Conservation (phyloP, 2,888 invertebrate genomes). For the Drosophila mayaguana region DNA sequence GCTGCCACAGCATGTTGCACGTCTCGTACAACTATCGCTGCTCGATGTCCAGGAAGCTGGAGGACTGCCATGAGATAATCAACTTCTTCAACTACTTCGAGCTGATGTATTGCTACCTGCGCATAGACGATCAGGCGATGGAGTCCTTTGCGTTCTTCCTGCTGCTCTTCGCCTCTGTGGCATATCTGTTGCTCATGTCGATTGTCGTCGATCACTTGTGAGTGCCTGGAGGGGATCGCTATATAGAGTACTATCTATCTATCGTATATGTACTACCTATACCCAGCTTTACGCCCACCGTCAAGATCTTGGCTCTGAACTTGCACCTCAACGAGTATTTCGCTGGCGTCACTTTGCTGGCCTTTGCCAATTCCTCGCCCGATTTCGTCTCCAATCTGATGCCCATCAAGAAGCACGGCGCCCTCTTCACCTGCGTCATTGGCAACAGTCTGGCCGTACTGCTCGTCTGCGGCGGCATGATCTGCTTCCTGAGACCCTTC, state of each 20-base stretch:
- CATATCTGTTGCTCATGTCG: conserved; percentile 44
- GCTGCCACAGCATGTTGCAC: conserved; percentile 49
- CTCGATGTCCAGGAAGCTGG: conserved; percentile 36
- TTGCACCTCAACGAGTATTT: conserved; percentile 56
- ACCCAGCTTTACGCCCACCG: conserved; percentile 37
- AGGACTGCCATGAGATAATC: conserved; percentile 45
- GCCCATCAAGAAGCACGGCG: conserved; percentile 17
- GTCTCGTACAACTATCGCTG: conserved; percentile 54
- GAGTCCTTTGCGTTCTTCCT: conserved; percentile 41
- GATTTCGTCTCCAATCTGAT: conserved; percentile 59
- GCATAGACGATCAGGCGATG: conserved; percentile 14
- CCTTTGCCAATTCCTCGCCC: conserved; percentile 45
- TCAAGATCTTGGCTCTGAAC: conserved; percentile 54
- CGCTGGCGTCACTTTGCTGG: conserved; percentile 51
- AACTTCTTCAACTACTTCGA: conserved; percentile 63
- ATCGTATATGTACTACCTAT: too few relatives aligned
- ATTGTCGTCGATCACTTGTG: conserved; percentile 45
- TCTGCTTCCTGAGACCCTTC: conserved; percentile 60
- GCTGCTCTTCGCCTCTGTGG: conserved; percentile 22
- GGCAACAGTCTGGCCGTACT: conserved; percentile 34
- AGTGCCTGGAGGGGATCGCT: conserved; percentile 17
- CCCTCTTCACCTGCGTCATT: conserved; percentile 31
- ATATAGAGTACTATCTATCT: neutral
- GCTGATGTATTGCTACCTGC: conserved; percentile 55
- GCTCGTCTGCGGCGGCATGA: conserved; percentile 49